Percentiles rank a stretch among this genome's conserved stretches.
These are phyloP conservation scores for Daboia siamensis DNA, from an alignment of 2,113 vertebrate species.

Conservation along the genomic window DNA sequence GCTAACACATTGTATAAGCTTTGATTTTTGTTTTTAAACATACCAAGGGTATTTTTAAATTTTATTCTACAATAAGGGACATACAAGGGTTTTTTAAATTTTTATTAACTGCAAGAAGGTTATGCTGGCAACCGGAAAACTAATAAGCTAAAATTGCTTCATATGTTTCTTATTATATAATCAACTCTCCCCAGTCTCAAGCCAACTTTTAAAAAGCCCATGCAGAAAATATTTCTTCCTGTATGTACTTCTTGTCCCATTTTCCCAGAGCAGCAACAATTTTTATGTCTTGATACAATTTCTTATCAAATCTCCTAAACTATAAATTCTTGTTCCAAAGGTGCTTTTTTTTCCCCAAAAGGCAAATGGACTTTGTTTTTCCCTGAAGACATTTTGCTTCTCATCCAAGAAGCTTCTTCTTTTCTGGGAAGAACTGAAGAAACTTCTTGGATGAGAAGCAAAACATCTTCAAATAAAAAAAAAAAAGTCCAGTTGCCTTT, in stretches of 20 bases:
- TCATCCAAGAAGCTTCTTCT: neutral
- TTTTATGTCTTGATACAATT: neutral
- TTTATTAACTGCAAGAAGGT: constrained; percentile 64
- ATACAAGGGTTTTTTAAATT: constrained; percentile 58
- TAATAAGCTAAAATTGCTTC: constrained; percentile 61
- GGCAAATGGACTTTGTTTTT: neutral
- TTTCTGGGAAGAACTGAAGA: neutral
- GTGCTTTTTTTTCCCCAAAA: neutral
- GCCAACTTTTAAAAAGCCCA: constrained; percentile 21
- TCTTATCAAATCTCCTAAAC: neutral
- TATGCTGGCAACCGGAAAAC: constrained; percentile 64
- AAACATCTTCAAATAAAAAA: neutral
- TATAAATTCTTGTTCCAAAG: neutral
- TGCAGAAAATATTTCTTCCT: constrained; percentile 23
- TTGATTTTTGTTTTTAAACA: constrained; percentile 55
- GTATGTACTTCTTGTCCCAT: neutral
- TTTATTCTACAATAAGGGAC: constrained; percentile 60
- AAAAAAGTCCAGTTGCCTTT: neutral
- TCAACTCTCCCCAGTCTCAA: constrained; percentile 37
- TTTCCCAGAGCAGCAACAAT: neutral
- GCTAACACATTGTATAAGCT: constrained; percentile 43
- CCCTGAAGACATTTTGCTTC: neutral
- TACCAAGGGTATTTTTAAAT: constrained; percentile 44
- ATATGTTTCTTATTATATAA: constrained; percentile 63
- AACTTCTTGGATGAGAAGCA: neutral